Percentiles rank a stretch among this genome's conserved stretches.
These are phyloP conservation scores for Mustela lutreola DNA, from an alignment of 2,113 vertebrate genomes.

Conservation along the genomic window DNA sequence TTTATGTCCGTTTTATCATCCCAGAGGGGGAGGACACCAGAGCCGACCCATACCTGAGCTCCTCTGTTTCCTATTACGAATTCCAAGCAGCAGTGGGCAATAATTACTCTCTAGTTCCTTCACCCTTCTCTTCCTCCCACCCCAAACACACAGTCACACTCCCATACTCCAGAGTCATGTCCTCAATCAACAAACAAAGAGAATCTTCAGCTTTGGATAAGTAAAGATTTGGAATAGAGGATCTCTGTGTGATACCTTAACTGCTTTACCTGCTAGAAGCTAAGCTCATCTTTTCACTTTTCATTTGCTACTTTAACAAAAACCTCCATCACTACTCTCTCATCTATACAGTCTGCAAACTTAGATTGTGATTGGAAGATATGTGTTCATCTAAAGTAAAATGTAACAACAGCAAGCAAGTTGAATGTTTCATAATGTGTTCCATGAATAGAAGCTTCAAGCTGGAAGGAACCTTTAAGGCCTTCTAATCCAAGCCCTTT, in stretches of 20 bases:
- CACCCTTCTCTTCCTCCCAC: neutral
- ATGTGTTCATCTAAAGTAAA: slow-evolving; percentile 60
- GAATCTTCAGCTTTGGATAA: neutral
- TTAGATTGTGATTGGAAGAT: slow-evolving; percentile 50
- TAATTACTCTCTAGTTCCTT: slow-evolving; percentile 1
- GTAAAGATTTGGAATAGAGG: neutral
- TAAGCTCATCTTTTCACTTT: slow-evolving; percentile 7
- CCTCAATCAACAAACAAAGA: neutral
- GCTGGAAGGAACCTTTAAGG: slow-evolving; percentile 74
- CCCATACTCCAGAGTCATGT: neutral
- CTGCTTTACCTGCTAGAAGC: neutral
- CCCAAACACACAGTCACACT: neutral
- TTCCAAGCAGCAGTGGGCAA: neutral
- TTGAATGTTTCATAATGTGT: slow-evolving; percentile 64
- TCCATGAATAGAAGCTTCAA: slow-evolving; percentile 68
- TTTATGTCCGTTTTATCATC: slow-evolving; percentile 18
- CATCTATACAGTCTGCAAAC: neutral
- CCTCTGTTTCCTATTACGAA: slow-evolving; percentile 2
- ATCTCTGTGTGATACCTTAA: neutral
- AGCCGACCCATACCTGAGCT: neutral
- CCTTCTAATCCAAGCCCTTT: slow-evolving; percentile 84
- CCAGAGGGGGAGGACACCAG: neutral
- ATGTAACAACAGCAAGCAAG: slow-evolving; percentile 38
- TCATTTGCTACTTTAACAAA: neutral
- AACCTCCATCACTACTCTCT: neutral